Evolutionary conservation across 2,113 vertebrate genomes (phyloP), one percentile per base, ranked within the genome.

Genomic region (Perca flavescens): DNA sequence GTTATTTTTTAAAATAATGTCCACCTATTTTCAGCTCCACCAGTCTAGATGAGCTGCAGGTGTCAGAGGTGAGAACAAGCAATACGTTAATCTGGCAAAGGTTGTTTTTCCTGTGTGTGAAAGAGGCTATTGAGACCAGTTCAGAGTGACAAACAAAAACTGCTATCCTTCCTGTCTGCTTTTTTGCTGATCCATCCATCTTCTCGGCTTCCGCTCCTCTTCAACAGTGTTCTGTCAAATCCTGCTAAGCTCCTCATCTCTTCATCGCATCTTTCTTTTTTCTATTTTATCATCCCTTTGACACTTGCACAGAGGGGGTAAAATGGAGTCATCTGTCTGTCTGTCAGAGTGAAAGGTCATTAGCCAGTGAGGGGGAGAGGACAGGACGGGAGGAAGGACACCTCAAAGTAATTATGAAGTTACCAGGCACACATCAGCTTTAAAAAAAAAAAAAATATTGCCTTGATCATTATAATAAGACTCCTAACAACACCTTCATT

Each of bases 311-410:
- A 78, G 53, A 85, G 90, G 89, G 82, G 91, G 92, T 89, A 92
- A 86, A 87, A 86, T 93, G 83, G 85, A 91, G 86, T 85, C 91
- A 94, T 95, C 86, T 84, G 90, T 95, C 94, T 93, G 92, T 93
- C 89, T 93, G 93, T 89, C 89, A 91, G 75, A 83, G 60, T 61
- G 77, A 94, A 95, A 95, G 94, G 95, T 96, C 94, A 91, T 90
- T 91, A 90, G 77, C 79, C 53, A 43, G 83, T 62, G 87, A 89
- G 82, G 80, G 73, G 84, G 84, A 83, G 25, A 70, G 77, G 91
- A 76, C 89, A 85, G 63, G 64, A 65, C 5, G 5, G 21, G 78
- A 62, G 31, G 57, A 86, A 89, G 89, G 89, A 81, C 74, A 60
- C 74, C 34, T 62, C 46, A 60, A 82, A 66, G 80, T 84, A 74